Base-by-base conservation (phyloP, 2,113 vertebrate species). In the Osmerus mordax region DNA sequence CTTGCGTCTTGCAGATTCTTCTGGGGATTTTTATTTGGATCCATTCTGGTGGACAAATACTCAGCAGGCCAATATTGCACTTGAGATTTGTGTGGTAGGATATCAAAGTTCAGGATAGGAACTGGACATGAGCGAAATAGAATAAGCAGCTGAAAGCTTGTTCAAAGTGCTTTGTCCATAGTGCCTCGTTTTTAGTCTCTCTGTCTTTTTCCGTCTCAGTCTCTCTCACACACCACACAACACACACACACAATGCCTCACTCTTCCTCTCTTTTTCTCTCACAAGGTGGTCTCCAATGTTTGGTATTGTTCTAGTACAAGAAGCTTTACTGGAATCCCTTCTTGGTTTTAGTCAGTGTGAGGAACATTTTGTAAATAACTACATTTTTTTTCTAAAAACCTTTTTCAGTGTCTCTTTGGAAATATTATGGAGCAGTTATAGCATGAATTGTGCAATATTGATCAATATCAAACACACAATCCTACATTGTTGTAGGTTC, bases 231-330 rank as follows among this genome's bases (percentile, higher is more conserved):
- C n/a, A 67, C 75, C 32, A 77, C 69, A 74, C 65, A 76, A 36
- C 2, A 71, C 47, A 56, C 2, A 70, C 58, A 71, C 36, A 63
- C 59, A 69, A 41, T 36, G 32, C 32, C 32, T 36, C 32, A 36
- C 32, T 36, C 32, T 36, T 36, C 32, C 4, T 36, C 32, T 36
- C 32, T 36, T 4, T 6, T 36, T 7, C 55, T 71, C 75, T 75
- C 73, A 55, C 71, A 72, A 83, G 84, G 82, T 85, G 85, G 83
- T 83, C 84, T 82, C 51, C 23, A 1, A 53, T 61, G 67, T 66
- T 3, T 78, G 64, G 64, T 74, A 73, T 71, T 3, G 59, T 36
- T 64, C 61, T 71, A 71, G 62, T 29, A 70, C 71, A 69, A 60
- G 54, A 70, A 56, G 71, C 69, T 70, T 36, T 70, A 74, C 69